Evolutionary conservation across 1,140 invertebrate species (phyloP), one percentile per base, ranked within the genome.

Genomic region (Oedothorax gibbosus): DNA sequence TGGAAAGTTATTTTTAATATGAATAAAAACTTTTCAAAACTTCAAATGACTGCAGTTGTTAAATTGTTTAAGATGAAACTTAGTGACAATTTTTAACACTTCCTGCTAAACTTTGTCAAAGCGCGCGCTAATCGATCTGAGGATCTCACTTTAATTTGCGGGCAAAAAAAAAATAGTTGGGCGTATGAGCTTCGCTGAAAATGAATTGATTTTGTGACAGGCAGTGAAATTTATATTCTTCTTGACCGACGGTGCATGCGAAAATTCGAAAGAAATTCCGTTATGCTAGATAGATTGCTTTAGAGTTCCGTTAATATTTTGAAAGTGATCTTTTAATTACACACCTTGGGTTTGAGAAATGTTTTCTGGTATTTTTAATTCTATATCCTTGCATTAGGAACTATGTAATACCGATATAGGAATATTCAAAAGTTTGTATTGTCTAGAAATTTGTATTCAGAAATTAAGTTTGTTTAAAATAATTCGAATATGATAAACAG

Each of bases 161-260:
- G 69, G n/a, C 10, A 71, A 53, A 54, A 51, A 50, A 18, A 71
- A 71, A 71, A 71, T 10, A 50, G 35, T 11, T 20, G 21, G 12
- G 50, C n/a, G 50, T 53, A 71, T 10, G 18, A 66, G 20, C 64
- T 71, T 12, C 54, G 50, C n/a, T 54, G 69, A 18, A 51, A 71
- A 53, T 71, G 18, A 71, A 71, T 71, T 51, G 69, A 71, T 71
- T 15, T 51, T 18, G 2, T 51, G 69, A 71, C 69, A 51, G 15
- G 69, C 69, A 53, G 69, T 51, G 18, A 71, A 71, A 71, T 71
- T 71, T 71, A 51, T 71, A 71, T 71, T 71, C 69, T 71, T 71
- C 50, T 71, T 71, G 50, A 71, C 50, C 69, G 69, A 71, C 69
- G 69, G 49, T 71, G 69, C 69, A 71, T 71, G 69, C 50, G 9